Percentiles rank a stretch among this genome's conserved stretches.
Evolutionary conservation across 2,113 vertebrate genomes (phyloP).

Genomic region (Chionis minor): DNA sequence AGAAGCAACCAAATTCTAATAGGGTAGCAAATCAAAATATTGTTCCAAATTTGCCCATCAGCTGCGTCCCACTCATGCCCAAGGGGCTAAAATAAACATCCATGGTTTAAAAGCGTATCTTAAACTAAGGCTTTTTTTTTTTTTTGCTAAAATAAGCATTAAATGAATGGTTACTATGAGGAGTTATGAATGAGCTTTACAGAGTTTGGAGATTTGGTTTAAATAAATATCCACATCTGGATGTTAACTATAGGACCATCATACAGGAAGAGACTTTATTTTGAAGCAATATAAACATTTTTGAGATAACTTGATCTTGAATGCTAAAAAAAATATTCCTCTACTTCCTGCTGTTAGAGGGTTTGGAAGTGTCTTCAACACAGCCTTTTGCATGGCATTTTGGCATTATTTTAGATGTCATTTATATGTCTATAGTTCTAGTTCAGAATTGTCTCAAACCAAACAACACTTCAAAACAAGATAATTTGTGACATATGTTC

Average conservation of each 20-base stretch:
- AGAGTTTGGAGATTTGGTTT: background rate
- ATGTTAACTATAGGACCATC: background rate
- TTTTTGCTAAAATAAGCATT: background rate
- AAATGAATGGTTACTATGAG: background rate
- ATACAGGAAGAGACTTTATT: background rate
- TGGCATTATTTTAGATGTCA: constrained; percentile 61
- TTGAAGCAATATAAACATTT: background rate
- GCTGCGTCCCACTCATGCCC: background rate
- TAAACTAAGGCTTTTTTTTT: background rate
- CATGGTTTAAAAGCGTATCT: background rate
- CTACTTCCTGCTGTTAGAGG: background rate
- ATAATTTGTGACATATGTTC: constrained; percentile 76
- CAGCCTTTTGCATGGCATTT: background rate
- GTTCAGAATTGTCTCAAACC: constrained; percentile 73
- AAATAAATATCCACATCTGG: background rate
- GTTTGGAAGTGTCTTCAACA: background rate
- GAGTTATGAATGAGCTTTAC: background rate
- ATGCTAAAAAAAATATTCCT: background rate
- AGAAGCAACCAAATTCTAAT: background rate
- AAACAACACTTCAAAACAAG: constrained; percentile 76
- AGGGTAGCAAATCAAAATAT: background rate
- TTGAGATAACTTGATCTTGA: background rate
- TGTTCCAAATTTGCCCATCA: background rate
- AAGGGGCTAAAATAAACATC: background rate
- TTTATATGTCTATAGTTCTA: constrained; percentile 68